phyloP scores from a whole-genome alignment of 2,113 vertebrate species.

The Labeo catla region DNA sequence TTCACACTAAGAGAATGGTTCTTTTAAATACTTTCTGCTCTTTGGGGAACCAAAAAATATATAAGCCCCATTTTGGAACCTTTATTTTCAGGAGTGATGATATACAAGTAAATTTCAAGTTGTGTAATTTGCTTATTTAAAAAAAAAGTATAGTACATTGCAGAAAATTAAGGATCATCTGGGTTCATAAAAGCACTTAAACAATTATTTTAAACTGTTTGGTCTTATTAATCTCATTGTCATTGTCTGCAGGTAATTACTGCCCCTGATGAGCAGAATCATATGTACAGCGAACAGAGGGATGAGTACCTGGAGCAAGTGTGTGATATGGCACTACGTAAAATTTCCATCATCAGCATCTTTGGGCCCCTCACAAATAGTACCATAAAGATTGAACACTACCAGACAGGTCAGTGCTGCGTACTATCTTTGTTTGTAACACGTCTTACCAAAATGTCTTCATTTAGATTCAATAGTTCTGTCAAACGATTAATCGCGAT shows the following conservation, averaged over 20 bases:
- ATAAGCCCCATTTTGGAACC: neutral
- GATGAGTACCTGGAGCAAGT: conserved; percentile 88
- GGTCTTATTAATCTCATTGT: neutral
- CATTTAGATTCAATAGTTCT: neutral
- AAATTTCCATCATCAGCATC: conserved; percentile 86
- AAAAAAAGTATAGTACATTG: neutral
- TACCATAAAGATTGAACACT: conserved; percentile 91
- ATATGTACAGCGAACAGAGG: conserved; percentile 87
- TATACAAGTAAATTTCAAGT: neutral
- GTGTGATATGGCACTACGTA: conserved; percentile 90
- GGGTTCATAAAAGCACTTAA: neutral
- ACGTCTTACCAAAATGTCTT: neutral
- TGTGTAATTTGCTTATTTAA: neutral
- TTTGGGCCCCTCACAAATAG: conserved; percentile 84
- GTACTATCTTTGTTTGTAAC: neutral
- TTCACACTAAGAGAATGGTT: neutral
- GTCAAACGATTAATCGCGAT: too few relatives aligned
- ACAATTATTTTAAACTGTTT: neutral
- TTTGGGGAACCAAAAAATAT: neutral
- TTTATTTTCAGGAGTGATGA: neutral
- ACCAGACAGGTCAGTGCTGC: conserved; percentile 81
- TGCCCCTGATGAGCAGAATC: conserved; percentile 79
- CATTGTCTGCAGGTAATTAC: conserved; percentile 80
- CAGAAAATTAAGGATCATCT: neutral
- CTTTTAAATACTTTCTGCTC: neutral